Conservation (phyloP, 2,888 invertebrate species). For the Cremastobaeus sp. region DNA sequence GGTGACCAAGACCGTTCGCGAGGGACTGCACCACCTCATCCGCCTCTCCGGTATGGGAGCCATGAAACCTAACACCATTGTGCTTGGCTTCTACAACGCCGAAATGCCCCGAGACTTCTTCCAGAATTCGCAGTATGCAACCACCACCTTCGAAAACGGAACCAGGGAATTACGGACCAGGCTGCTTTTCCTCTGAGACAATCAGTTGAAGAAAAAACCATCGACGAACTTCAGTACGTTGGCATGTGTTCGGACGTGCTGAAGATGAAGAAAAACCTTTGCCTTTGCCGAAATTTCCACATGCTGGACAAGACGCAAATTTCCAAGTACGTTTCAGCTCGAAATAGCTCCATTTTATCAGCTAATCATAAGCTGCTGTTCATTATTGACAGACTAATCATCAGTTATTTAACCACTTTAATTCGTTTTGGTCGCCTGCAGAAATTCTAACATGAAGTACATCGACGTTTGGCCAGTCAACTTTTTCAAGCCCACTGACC, state of each 20-base stretch:
- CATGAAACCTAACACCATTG: conserved; percentile 99
- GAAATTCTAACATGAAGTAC: conserved; percentile 84
- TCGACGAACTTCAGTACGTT: conserved; percentile 85
- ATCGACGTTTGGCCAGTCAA: conserved; percentile 99
- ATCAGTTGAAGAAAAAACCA: conserved; percentile 76
- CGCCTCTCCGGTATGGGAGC: conserved; percentile 97
- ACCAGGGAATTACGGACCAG: conserved; percentile 74
- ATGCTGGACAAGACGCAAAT: conserved; percentile 88
- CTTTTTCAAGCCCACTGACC: conserved; percentile 87
- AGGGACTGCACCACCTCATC: conserved; percentile 94
- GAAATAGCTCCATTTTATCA: too few relatives aligned
- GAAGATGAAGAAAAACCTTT: conserved; percentile 95
- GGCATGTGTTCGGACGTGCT: conserved; percentile 92
- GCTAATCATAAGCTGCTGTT: too few relatives aligned
- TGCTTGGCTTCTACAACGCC: conserved; percentile 95
- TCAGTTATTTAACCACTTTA: too few relatives aligned
- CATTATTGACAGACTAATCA: too few relatives aligned
- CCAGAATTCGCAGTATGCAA: conserved; percentile 78
- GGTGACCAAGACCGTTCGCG: conserved; percentile 89
- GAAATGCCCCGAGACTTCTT: conserved; percentile 88
- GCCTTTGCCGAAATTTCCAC: conserved; percentile 94
- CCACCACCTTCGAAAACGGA: conserved; percentile 80
- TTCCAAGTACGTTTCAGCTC: conserved; percentile 82
- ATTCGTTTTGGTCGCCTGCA: conserved; percentile 74
- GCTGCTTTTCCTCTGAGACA: conserved; percentile 81